Evolutionary conservation across 2,797 vertebrate genomes (phyloP).

Genomic region (Lepus townsendii): DNA sequence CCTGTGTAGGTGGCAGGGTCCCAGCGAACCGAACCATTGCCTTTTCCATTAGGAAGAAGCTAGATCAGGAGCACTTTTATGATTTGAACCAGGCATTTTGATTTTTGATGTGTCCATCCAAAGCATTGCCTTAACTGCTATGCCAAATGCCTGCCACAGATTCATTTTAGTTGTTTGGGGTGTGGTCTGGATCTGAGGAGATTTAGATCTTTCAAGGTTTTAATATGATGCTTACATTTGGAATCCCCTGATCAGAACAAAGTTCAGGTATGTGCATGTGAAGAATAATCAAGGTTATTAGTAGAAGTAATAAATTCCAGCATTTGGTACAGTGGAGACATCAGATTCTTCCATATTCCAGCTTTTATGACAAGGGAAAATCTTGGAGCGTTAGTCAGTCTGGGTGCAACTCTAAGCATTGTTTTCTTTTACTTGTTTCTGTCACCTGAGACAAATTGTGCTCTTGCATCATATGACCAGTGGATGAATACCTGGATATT

Average conservation of each 20-base stretch:
- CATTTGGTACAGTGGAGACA: not conserved
- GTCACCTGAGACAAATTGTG: not conserved
- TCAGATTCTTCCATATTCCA: not conserved
- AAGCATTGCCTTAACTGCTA: not conserved
- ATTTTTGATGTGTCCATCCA: too few species aligned
- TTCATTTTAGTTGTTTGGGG: not conserved
- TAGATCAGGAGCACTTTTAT: too few species aligned
- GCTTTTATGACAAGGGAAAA: not conserved
- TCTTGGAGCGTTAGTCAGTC: not conserved
- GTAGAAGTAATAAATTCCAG: not conserved
- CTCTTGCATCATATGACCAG: not conserved
- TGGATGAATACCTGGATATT: not conserved
- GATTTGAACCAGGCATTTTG: too few species aligned
- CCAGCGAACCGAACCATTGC: too few species aligned
- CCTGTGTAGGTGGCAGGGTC: too few species aligned
- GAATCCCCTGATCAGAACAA: not conserved
- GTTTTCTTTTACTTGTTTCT: not conserved
- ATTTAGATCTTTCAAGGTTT: not conserved
- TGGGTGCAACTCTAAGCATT: not conserved
- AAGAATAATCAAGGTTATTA: not conserved
- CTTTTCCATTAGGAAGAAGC: too few species aligned
- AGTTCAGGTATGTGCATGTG: not conserved
- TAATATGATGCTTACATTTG: not conserved
- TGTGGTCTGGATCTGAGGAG: not conserved
- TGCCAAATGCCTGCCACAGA: not conserved